Conservation (phyloP, 2,797 vertebrate species). For the Phoeniculus purpureus region DNA sequence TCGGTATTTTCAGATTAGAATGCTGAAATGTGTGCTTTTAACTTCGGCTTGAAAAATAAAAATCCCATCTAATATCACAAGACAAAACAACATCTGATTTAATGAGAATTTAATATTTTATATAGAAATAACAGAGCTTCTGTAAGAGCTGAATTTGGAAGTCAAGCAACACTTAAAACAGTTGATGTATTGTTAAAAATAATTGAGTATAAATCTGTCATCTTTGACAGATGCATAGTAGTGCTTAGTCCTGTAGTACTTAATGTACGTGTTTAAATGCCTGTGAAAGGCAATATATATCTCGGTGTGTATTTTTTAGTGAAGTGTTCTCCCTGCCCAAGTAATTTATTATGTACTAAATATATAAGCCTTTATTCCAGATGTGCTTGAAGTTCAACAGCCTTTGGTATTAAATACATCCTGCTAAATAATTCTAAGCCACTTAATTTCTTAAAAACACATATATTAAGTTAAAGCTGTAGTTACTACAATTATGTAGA, state of each 20-base stretch:
- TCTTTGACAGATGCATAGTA: background rate
- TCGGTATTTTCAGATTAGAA: conserved; percentile 30
- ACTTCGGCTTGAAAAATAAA: background rate
- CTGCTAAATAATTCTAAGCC: background rate
- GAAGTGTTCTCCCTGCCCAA: background rate
- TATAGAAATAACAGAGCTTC: background rate
- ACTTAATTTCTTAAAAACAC: background rate
- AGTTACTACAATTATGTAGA: background rate
- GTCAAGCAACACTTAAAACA: background rate
- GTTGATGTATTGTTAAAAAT: background rate
- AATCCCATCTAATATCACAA: background rate
- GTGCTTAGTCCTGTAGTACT: background rate
- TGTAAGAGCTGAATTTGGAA: background rate
- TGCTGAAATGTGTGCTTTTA: conserved; percentile 6
- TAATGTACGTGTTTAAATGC: background rate
- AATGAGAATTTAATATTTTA: background rate
- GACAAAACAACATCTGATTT: background rate
- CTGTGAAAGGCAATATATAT: background rate
- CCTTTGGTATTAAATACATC: background rate
- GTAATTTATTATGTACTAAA: background rate
- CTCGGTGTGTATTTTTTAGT: background rate
- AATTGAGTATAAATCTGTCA: background rate
- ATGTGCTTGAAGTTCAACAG: background rate
- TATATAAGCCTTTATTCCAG: background rate
- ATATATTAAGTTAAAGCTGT: background rate